Evolutionary conservation across 2,888 invertebrate species (phyloP).

Genomic region (Drosophila pegasa): DNA sequence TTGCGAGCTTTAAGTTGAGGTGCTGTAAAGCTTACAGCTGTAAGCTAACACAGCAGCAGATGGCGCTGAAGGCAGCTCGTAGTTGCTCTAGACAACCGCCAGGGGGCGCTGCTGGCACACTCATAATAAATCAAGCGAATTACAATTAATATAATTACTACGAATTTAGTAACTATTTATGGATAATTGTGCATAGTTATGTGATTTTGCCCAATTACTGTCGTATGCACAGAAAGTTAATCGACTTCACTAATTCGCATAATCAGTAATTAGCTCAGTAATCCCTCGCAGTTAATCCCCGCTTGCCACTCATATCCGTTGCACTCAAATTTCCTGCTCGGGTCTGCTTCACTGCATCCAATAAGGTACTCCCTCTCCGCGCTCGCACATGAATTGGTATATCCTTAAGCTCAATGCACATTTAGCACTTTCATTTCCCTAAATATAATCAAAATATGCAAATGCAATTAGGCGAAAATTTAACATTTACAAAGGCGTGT

Average conservation of each 20-base stretch:
- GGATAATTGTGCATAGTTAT: constrained; percentile 8
- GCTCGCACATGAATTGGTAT: constrained; percentile 5
- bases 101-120: constrained; percentile 18
- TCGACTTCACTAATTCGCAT: constrained; percentile 22
- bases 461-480: constrained; percentile 68
- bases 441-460: constrained; percentile 75
- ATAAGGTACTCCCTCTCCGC: not conserved
- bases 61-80: constrained; percentile 18
- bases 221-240: constrained; percentile 10
- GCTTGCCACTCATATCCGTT: constrained; percentile 36
- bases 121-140: constrained; percentile 1
- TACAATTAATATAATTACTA: constrained; percentile 17
- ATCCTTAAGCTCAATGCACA: constrained; percentile 58
- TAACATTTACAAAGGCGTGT: constrained; percentile 49
- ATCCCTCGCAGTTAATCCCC: constrained; percentile 12
- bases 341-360: constrained; percentile 26
- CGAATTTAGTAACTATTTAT: constrained; percentile 4
- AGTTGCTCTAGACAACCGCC: not conserved
- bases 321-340: constrained; percentile 54
- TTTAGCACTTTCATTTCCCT: constrained; percentile 72
- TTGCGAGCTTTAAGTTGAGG: not conserved
- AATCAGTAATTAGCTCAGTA: constrained; percentile 24
- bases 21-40: constrained; percentile 3
- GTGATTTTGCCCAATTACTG: constrained; percentile 4
- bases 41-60: constrained; percentile 20